phyloP scores from a whole-genome alignment of 1,140 invertebrate species.

The Acromyrmex echinatior region DNA sequence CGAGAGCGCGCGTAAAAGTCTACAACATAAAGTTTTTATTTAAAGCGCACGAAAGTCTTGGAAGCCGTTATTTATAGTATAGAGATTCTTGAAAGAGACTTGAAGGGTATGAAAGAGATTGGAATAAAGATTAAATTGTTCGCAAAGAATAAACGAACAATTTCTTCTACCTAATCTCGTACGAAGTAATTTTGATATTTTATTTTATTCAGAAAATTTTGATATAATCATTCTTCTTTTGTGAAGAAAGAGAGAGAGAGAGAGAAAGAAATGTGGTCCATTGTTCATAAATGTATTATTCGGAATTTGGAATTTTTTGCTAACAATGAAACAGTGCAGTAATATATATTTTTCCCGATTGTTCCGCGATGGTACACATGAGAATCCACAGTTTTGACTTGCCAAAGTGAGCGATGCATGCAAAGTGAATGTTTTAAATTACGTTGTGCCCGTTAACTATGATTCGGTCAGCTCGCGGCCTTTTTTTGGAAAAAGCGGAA shows the following conservation, averaged over 20 bases:
- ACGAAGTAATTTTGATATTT: not conserved
- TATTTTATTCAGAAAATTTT: not conserved
- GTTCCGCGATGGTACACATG: not conserved
- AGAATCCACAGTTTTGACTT: slow-evolving; percentile 9
- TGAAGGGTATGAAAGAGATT: not conserved
- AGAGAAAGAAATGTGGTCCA: not conserved
- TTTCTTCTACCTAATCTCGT: not conserved
- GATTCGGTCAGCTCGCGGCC: slow-evolving; percentile 26
- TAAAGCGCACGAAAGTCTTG: slow-evolving; percentile 19
- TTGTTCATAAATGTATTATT: not conserved
- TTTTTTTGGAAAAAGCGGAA: slow-evolving; percentile 21
- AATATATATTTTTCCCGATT: not conserved
- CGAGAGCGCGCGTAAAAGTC: slow-evolving; percentile 22
- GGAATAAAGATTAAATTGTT: slow-evolving; percentile 40
- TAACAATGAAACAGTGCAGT: not conserved
- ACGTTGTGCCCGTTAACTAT: slow-evolving; percentile 22
- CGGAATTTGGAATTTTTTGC: not conserved
- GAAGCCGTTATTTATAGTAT: slow-evolving; percentile 18
- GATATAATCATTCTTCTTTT: not conserved
- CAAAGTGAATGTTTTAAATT: slow-evolving; percentile 58
- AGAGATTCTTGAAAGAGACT: slow-evolving; percentile 34
- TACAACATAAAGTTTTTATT: slow-evolving; percentile 23
- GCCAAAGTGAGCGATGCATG: slow-evolving; percentile 25
- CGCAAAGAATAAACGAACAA: not conserved
- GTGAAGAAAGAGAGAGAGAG: not conserved